phyloP scores from a whole-genome alignment of 1,140 invertebrate species.

The Trichogramma pretiosum region DNA sequence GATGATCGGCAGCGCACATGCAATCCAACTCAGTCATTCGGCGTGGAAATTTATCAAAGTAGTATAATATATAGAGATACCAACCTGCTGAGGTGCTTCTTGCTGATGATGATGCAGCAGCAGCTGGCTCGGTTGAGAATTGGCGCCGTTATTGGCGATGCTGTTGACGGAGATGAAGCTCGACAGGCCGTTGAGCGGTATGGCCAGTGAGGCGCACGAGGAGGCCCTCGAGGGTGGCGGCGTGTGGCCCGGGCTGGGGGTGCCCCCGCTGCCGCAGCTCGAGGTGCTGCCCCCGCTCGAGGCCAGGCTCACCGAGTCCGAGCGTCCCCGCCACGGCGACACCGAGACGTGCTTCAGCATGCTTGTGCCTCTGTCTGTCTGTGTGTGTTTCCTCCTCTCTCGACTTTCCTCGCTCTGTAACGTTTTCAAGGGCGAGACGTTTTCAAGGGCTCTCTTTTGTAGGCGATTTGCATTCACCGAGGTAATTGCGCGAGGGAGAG shows the following conservation, averaged over 20 bases:
- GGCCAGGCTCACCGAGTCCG: conserved; percentile 71
- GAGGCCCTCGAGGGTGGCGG: conserved; percentile 43
- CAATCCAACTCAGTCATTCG: too few species aligned
- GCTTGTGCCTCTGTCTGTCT: conserved; percentile 21
- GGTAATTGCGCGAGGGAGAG: too few species aligned
- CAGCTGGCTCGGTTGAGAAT: too few species aligned
- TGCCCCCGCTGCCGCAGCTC: conserved; percentile 55
- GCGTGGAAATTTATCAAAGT: too few species aligned
- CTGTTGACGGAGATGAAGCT: conserved; percentile 38
- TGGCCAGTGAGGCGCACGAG: conserved; percentile 40
- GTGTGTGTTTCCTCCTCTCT: not conserved
- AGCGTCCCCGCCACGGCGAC: conserved; percentile 68
- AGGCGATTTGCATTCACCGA: too few species aligned
- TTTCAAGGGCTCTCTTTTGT: too few species aligned
- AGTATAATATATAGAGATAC: too few species aligned
- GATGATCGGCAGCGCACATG: too few species aligned
- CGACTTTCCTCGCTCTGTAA: too few species aligned
- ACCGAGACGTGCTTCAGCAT: conserved; percentile 88
- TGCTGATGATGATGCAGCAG: too few species aligned
- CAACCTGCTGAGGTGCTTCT: conserved; percentile 36
- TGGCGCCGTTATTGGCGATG: too few species aligned
- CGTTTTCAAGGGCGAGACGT: too few species aligned
- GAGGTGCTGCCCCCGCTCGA: conserved; percentile 64
- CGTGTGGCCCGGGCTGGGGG: conserved; percentile 41
- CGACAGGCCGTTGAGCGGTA: conserved; percentile 37